A percentile compares a stretch with the other conserved stretches of the same genome.
These are phyloP conservation scores for Amphiduros pacificus DNA, from an alignment of 2,888 invertebrate species.

Conservation along the genomic window DNA sequence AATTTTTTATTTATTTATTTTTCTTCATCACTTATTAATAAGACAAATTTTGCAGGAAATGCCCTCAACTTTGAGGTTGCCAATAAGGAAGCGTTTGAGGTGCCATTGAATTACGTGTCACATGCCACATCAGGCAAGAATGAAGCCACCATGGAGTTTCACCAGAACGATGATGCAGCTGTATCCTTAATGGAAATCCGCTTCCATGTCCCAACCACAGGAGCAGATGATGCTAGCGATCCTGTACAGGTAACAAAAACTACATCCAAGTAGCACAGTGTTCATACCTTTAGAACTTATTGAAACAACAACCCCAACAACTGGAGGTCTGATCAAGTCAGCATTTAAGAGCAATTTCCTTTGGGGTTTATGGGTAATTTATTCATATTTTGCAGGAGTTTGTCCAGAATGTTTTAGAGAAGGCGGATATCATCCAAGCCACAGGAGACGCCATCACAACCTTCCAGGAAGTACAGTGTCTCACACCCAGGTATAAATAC, in stretches of 20 bases:
- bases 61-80: slow-evolving; percentile 55
- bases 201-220: slow-evolving; percentile 88
- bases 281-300: no score
- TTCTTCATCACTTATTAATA: neutral
- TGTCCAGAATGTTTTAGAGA: slow-evolving; percentile 92
- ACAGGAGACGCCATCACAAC: slow-evolving; percentile 97
- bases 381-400: slow-evolving; percentile 70
- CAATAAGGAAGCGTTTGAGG: slow-evolving; percentile 81
- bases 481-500: slow-evolving; percentile 86
- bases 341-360: neutral
- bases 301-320: no score
- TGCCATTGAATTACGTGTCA: slow-evolving; percentile 93
- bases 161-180: slow-evolving; percentile 97
- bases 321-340: no score
- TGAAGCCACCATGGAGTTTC: slow-evolving; percentile 97
- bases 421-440: slow-evolving; percentile 96
- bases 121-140: slow-evolving; percentile 95
- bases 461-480: slow-evolving; percentile 94
- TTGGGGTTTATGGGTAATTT: neutral
- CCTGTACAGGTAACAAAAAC: slow-evolving; percentile 77
- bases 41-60: slow-evolving; percentile 54
- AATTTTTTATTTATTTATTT: neutral
- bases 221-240: slow-evolving; percentile 81
- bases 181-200: slow-evolving; percentile 96
- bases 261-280: no score